Base-by-base conservation (phyloP, 2,888 invertebrate genomes). In the Thymelicus sylvestris region DNA sequence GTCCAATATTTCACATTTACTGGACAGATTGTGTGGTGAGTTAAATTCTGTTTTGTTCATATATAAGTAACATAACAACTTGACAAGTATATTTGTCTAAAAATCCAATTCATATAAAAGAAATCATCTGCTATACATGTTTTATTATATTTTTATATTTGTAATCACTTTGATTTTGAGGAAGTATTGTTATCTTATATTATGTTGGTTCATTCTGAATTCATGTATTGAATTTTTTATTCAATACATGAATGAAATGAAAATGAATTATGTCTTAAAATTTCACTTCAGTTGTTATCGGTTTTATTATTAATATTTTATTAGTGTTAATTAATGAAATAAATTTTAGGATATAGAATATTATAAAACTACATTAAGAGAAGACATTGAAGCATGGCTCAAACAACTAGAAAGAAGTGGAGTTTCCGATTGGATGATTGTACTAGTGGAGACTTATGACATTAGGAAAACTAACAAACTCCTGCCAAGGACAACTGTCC, bases 1-100 rank as follows among this genome's bases (percentile, higher is more conserved):
- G 97, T 80, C 98, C 98, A 12, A 96, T 99, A 86, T 96, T 99
- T 84, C 98, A 99, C 87, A 97, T 98, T 72, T 99, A 97, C 89
- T 98, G 98, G 96, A 98, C 97, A 31, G 98, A 99, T 86, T 98
- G 98, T 95, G 95, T 71, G 70, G 70, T 71, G 59, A 66, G 70
- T 10, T 10, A 52, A 65, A 41, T 67, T 66, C 65, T 59, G 73
- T 57, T 74, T 52, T 39, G 50, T 64, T 10, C 4, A 10, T 44
- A 44, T 10, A 12, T 44, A 8, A 10, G 44, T 44, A 12, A 52
- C 12, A 15, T 15, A 7, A 4, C 2, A 4, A 24, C 10, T 48
- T 24, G n/a, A 7, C 8, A n/a, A 31, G 38, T 39, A 15, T 52
- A 24, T 12, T 47, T 31, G 13, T 47, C 1, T 63, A 7, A n/a